phyloP scores from a whole-genome alignment of 2,113 vertebrate species.

The Oncorhynchus mykiss region DNA sequence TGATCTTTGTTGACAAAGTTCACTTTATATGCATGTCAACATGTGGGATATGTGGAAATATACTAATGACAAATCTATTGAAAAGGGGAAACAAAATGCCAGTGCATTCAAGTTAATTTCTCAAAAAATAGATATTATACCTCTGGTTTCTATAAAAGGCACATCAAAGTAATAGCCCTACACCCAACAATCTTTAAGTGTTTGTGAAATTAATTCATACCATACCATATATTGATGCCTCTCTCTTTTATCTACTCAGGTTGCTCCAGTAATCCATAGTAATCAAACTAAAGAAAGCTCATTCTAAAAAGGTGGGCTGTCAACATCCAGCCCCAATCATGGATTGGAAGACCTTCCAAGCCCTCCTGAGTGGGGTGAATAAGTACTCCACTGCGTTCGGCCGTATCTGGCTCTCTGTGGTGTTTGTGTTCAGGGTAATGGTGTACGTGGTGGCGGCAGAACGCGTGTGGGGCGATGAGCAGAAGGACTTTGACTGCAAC shows the following conservation, averaged over 20 bases:
- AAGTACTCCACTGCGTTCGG: conserved; percentile 84
- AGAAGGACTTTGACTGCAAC: conserved; percentile 86
- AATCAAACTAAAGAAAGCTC: background rate
- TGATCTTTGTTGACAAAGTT: too few species aligned
- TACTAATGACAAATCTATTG: too few species aligned
- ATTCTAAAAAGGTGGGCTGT: conserved; percentile 1
- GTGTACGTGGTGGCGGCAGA: conserved; percentile 85
- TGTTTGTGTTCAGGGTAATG: conserved; percentile 84
- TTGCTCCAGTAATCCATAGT: background rate
- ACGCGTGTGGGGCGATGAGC: conserved; percentile 83
- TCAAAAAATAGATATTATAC: too few species aligned
- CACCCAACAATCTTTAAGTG: background rate
- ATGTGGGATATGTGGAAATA: too few species aligned
- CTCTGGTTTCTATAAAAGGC: background rate
- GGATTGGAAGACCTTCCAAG: conserved; percentile 86
- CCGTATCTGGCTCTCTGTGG: conserved; percentile 84
- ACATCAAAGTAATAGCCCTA: background rate
- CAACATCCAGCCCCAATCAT: conserved; percentile 59
- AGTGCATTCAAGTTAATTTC: too few species aligned
- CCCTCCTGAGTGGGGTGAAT: conserved; percentile 83
- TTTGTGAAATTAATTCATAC: conserved; percentile 2
- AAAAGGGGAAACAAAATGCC: too few species aligned
- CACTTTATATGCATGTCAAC: too few species aligned
- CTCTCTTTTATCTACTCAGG: conserved; percentile 29
- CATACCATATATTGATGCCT: background rate